A percentile compares a stretch with the other conserved stretches of the same genome.
Evolutionary conservation across 2,113 vertebrate species (phyloP).

Genomic region (Aptenodytes forsteri): DNA sequence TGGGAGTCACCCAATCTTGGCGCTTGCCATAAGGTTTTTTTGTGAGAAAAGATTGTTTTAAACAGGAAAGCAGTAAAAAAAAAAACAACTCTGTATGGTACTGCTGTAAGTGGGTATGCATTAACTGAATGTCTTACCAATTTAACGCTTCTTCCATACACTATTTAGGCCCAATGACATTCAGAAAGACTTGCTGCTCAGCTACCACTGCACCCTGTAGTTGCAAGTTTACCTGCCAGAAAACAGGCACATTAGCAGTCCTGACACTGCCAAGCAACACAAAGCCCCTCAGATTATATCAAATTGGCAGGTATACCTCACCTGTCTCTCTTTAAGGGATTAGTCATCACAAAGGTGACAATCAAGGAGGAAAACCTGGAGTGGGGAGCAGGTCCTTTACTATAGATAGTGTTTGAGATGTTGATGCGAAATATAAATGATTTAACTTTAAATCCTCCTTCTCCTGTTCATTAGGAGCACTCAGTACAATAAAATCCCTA

Average conservation of each 20-base stretch:
- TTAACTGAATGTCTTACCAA: background rate
- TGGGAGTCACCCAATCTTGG: background rate
- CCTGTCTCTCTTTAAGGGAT: background rate
- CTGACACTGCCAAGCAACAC: background rate
- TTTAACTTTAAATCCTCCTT: background rate
- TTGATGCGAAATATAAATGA: background rate
- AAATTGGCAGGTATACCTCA: too few species aligned
- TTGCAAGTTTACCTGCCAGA: background rate
- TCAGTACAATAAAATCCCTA: background rate
- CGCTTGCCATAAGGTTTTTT: background rate
- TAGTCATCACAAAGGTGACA: background rate
- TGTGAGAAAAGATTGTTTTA: background rate
- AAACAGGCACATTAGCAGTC: background rate
- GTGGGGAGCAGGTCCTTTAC: background rate
- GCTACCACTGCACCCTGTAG: background rate
- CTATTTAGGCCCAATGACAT: background rate
- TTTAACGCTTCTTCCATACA: accelerated
- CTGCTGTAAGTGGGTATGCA: background rate
- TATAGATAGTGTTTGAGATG: background rate
- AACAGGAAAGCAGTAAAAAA: background rate
- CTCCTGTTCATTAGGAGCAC: background rate
- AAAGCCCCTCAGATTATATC: background rate
- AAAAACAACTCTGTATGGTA: background rate
- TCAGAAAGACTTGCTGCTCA: background rate
- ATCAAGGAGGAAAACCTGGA: background rate